These are phyloP conservation scores for Xestia sexstrigata DNA, from an alignment of 2,888 invertebrate genomes.

Conservation along the genomic window DNA sequence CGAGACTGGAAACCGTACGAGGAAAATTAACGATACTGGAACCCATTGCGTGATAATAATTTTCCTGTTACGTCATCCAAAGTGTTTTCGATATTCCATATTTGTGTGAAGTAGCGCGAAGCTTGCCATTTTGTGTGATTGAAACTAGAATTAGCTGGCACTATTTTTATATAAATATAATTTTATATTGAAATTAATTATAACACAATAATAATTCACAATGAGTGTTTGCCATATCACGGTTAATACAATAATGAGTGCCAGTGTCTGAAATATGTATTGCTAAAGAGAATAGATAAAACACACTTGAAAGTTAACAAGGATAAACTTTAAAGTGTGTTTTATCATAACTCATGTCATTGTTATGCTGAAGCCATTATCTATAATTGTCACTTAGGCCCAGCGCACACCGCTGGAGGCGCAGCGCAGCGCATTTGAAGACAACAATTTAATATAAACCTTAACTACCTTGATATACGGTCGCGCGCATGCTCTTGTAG, in stretches of 20 bases:
- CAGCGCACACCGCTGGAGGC: too few species aligned
- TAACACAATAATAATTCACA: background rate
- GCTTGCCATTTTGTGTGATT: background rate
- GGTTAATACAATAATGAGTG: background rate
- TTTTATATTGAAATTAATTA: background rate
- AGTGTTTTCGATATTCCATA: too few species aligned
- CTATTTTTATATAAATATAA: conserved; percentile 1
- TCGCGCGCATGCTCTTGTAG: too few species aligned
- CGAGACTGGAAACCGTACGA: too few species aligned
- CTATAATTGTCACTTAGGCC: background rate
- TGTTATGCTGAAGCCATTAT: background rate
- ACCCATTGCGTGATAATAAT: too few species aligned
- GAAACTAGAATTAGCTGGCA: conserved; percentile 7
- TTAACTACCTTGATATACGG: too few species aligned
- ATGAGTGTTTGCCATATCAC: conserved; percentile 20
- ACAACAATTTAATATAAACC: too few species aligned
- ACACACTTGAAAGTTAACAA: background rate
- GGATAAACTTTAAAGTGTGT: too few species aligned
- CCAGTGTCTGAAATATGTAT: background rate
- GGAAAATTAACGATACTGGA: too few species aligned
- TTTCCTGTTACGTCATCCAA: too few species aligned
- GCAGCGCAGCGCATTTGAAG: too few species aligned
- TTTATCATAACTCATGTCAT: background rate
- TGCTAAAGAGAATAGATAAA: background rate
- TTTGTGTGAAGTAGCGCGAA: too few species aligned